A percentile compares a stretch with the other conserved stretches of the same genome.
phyloP scores from a whole-genome alignment of 2,797 vertebrate genomes.

The Pyrocephalus nanus region DNA sequence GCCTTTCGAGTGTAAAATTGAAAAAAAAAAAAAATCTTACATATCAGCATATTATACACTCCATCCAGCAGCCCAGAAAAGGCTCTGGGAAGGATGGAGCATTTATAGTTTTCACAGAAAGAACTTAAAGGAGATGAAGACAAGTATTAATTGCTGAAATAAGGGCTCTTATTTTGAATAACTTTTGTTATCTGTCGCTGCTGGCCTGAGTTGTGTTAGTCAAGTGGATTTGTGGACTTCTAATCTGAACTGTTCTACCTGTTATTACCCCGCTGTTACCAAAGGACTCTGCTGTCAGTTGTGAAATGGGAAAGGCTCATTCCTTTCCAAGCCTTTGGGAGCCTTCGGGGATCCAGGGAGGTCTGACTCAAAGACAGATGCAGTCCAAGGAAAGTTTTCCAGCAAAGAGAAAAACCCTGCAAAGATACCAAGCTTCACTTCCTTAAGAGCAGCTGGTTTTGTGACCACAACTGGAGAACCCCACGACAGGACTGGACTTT shows the following conservation, averaged over 20 bases:
- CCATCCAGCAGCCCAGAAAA: neutral
- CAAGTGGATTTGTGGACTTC: neutral
- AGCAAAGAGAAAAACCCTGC: neutral
- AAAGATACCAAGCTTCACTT: neutral
- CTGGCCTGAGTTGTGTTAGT: neutral
- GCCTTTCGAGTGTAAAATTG: neutral
- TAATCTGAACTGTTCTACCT: neutral
- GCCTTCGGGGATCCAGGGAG: neutral
- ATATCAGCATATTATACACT: neutral
- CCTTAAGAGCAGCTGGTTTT: neutral
- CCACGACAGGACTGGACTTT: neutral
- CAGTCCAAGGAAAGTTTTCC: neutral
- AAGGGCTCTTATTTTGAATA: neutral
- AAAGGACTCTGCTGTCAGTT: neutral
- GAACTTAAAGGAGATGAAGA: neutral
- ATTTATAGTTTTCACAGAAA: neutral
- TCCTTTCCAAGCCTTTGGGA: neutral
- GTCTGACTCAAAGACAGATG: neutral
- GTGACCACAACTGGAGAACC: neutral
- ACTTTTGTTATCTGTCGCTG: neutral
- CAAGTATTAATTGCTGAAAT: neutral
- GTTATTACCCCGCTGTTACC: neutral
- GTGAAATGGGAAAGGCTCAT: neutral
- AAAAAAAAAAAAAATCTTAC: neutral
- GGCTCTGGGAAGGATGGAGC: neutral